A percentile compares a stretch with the other conserved stretches of the same genome.
These are phyloP conservation scores for Caenorhabditis imperialis DNA, from an alignment of 2,888 invertebrate species.

Conservation along the genomic window DNA sequence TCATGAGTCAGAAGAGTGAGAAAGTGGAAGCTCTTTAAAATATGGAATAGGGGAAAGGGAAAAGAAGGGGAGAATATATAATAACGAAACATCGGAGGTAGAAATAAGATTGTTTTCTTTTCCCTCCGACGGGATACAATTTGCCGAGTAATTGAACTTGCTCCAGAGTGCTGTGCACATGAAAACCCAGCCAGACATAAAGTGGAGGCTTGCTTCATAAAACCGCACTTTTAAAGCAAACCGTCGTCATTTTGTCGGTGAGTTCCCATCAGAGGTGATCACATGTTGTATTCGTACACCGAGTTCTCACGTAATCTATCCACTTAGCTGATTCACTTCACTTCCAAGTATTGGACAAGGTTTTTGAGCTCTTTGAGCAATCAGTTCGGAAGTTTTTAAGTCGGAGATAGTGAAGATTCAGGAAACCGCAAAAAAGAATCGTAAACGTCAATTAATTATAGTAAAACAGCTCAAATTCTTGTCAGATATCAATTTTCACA, in stretches of 20 bases:
- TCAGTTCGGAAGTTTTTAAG: no score
- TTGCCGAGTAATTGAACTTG: constrained; percentile 46
- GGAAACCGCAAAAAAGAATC: constrained; percentile 18
- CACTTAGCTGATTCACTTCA: background rate
- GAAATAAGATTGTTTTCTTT: constrained; percentile 47
- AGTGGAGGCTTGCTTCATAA: constrained; percentile 32
- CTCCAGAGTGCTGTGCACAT: constrained; percentile 16
- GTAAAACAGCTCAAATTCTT: constrained; percentile 17
- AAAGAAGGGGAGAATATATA: background rate
- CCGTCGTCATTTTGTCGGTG: constrained; percentile 30
- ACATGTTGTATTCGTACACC: no score
- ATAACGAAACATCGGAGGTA: constrained; percentile 19
- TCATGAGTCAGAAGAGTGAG: background rate
- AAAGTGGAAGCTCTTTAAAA: constrained; percentile 15
- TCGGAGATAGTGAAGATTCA: no score
- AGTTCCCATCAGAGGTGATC: background rate
- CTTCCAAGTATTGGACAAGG: background rate
- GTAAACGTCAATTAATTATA: constrained; percentile 18
- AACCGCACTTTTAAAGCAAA: constrained; percentile 25
- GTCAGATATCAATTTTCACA: no score
- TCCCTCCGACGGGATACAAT: constrained; percentile 32
- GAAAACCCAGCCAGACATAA: constrained; percentile 11
- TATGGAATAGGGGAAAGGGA: background rate
- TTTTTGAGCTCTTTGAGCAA: background rate
- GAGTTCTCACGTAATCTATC: background rate